phyloP scores from a whole-genome alignment of 1,140 invertebrate species.

The Mya arenaria region DNA sequence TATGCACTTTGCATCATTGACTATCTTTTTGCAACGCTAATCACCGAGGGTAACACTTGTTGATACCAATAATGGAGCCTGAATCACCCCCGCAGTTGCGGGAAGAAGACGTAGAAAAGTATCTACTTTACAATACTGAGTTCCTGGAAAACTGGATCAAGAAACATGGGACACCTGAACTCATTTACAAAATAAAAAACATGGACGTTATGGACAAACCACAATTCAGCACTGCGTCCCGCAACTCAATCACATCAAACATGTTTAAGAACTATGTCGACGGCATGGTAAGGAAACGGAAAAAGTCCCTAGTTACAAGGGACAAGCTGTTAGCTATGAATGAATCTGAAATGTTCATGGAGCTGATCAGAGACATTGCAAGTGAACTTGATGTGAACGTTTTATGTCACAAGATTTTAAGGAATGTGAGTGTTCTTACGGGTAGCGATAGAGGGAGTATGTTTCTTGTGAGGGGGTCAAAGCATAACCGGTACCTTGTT shows the following conservation, averaged over 20 bases:
- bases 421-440: conserved; percentile 95
- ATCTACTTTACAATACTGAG: conserved; percentile 63
- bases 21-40: too few species aligned
- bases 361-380: conserved; percentile 97
- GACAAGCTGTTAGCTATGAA: conserved; percentile 85
- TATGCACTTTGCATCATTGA: too few species aligned
- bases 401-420: conserved; percentile 97
- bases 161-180: conserved; percentile 65
- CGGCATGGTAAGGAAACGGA: conserved; percentile 65
- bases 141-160: conserved; percentile 68
- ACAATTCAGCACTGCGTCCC: conserved; percentile 51
- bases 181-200: conserved; percentile 61
- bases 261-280: conserved; percentile 77
- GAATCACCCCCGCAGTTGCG: too few species aligned
- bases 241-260: conserved; percentile 73
- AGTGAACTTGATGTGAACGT: conserved; percentile 96
- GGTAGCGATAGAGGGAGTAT: conserved; percentile 96
- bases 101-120: conserved; percentile 64
- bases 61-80: too few species aligned
- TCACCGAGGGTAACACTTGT: too few species aligned
- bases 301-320: conserved; percentile 63
- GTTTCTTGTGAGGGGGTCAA: conserved; percentile 91
- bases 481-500: conserved; percentile 86
- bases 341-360: conserved; percentile 97
- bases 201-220: conserved; percentile 6